Conservation (phyloP, 2,888 invertebrate genomes). For the Papilio elwesi region DNA sequence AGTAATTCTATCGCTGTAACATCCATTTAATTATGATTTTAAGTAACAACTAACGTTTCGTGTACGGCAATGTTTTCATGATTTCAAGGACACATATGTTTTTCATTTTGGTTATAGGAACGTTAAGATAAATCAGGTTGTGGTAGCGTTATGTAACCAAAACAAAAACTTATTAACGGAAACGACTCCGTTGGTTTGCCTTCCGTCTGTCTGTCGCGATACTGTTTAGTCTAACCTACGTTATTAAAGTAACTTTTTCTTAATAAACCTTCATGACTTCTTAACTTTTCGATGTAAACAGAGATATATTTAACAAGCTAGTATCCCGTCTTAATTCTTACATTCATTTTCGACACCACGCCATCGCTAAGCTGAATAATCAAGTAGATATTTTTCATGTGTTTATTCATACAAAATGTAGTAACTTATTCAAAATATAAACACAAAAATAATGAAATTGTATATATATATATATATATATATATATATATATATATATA, state of each 20-base stretch:
- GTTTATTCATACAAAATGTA: too few species aligned
- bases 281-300: background rate
- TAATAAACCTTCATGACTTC: background rate
- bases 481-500: too few species aligned
- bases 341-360: background rate
- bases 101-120: conserved; percentile 11
- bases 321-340: background rate
- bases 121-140: conserved; percentile 2
- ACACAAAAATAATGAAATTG: too few species aligned
- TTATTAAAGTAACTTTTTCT: background rate
- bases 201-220: background rate
- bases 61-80: background rate
- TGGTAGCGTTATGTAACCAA: conserved; percentile 3
- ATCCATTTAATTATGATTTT: background rate
- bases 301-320: background rate
- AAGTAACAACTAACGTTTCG: background rate
- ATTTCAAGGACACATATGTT: conserved; percentile 31
- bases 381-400: too few species aligned
- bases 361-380: too few species aligned
- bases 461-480: too few species aligned
- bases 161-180: background rate
- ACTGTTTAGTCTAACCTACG: background rate
- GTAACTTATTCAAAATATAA: too few species aligned
- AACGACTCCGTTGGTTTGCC: background rate
- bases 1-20: conserved; percentile 1